A percentile compares a stretch with the other conserved stretches of the same genome.
Evolutionary conservation across 2,113 vertebrate species (phyloP).

Genomic region (Ondatra zibethicus): DNA sequence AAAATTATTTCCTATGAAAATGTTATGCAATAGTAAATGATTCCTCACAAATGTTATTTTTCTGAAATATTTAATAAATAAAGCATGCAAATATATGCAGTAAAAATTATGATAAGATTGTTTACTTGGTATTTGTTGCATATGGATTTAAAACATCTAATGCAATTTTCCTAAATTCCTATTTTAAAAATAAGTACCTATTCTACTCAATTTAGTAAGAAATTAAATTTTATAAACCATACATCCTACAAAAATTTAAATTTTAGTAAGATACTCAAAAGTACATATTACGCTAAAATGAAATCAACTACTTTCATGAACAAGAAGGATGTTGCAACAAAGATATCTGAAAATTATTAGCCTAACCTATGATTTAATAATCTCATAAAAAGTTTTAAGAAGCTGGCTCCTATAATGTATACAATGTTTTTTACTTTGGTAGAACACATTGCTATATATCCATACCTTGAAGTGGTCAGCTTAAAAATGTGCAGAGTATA

Average conservation of each 20-base stretch:
- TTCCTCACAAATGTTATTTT: neutral
- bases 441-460: neutral
- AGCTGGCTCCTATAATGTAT: neutral
- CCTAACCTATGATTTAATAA: neutral
- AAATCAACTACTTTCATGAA: neutral
- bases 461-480: neutral
- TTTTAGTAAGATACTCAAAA: neutral
- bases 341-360: neutral
- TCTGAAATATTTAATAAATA: neutral
- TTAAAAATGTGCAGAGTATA: neutral
- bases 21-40: neutral
- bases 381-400: neutral
- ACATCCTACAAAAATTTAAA: neutral
- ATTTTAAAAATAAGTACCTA: neutral
- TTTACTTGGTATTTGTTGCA: neutral
- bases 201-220: neutral
- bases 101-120: neutral
- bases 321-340: neutral
- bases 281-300: neutral
- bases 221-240: neutral
- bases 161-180: neutral
- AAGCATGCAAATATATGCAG: neutral
- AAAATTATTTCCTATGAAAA: neutral
- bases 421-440: neutral
- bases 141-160: neutral